Evolutionary conservation across 23 tunicate species (phyloP).

Genomic region (Oikopleura dioica): DNA sequence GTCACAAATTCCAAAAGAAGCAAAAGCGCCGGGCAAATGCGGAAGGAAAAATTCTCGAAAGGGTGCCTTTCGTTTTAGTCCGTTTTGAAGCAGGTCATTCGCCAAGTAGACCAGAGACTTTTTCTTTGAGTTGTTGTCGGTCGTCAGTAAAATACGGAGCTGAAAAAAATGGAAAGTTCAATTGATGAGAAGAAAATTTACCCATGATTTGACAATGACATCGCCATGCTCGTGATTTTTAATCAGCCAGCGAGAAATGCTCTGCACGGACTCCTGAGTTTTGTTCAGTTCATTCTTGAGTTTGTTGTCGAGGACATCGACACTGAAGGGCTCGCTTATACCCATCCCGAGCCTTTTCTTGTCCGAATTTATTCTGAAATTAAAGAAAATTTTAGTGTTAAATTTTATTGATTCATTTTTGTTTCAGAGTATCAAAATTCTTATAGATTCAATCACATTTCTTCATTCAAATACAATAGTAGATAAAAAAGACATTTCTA

Average conservation of each 20-base stretch:
- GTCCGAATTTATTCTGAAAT: too few relatives aligned
- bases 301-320: background rate
- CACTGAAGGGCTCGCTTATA: background rate
- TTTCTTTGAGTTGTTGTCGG: background rate
- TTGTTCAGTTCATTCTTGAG: background rate
- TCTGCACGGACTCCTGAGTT: background rate
- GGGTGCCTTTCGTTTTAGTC: background rate
- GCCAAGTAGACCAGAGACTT: background rate
- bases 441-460: too few relatives aligned
- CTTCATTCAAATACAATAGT: too few relatives aligned
- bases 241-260: background rate
- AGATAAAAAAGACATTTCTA: too few relatives aligned
- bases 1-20: background rate
- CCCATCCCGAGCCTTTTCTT: background rate
- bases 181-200: background rate
- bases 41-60: background rate
- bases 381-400: too few relatives aligned
- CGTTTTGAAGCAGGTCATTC: background rate
- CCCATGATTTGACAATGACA: background rate
- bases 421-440: too few relatives aligned
- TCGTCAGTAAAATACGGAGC: background rate
- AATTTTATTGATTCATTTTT: too few relatives aligned
- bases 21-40: background rate
- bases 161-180: background rate
- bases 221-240: background rate